Percentiles rank a stretch among this genome's conserved stretches.
phyloP scores from a whole-genome alignment of 2,113 vertebrate genomes.

The Microcebus murinus region DNA sequence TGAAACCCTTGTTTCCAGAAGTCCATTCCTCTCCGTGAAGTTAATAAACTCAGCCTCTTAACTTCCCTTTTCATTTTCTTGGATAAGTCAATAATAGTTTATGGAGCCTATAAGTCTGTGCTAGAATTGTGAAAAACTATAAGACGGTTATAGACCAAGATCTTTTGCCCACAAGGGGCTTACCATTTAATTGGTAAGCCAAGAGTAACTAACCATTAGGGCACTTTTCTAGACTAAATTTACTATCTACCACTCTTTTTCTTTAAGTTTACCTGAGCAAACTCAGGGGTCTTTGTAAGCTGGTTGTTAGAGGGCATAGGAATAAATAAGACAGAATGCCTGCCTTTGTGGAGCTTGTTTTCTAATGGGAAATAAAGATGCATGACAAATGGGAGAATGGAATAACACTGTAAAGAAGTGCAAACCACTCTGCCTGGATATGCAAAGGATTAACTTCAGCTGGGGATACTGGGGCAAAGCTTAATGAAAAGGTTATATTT shows the following conservation, averaged over 20 bases:
- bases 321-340: neutral
- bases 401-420: neutral
- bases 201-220: neutral
- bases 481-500: neutral
- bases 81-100: neutral
- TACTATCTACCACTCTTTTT: neutral
- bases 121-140: neutral
- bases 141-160: neutral
- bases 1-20: slow-evolving; percentile 57
- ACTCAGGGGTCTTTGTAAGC: neutral
- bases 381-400: neutral
- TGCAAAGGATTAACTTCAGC: neutral
- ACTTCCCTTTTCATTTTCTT: slow-evolving; percentile 48
- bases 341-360: neutral
- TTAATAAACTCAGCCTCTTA: neutral
- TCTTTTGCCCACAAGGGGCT: neutral
- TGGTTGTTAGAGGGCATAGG: neutral
- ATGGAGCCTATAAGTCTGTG: neutral
- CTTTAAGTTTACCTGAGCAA: neutral
- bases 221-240: neutral
- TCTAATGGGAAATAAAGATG: neutral
- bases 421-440: neutral
- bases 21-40: neutral
- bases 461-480: neutral
- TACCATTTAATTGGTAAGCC: neutral